Percentiles rank a stretch among this genome's conserved stretches.
Conservation (phyloP, 1,140 invertebrate genomes). For the Chrysopa pallens region DNA sequence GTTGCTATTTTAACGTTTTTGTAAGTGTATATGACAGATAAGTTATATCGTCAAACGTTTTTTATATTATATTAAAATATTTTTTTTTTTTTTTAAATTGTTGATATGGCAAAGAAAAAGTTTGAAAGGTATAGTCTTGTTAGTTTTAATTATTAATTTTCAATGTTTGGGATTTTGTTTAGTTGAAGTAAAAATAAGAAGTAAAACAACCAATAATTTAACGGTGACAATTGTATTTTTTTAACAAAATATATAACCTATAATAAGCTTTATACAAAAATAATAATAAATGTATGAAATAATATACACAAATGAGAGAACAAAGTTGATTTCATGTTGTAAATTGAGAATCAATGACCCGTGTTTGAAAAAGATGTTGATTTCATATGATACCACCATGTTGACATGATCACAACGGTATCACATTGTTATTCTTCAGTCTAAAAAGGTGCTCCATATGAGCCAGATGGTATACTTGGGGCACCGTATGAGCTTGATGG, state of each 20-base stretch:
- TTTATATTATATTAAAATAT: too few species aligned
- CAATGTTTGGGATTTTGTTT: too few species aligned
- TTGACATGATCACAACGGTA: not conserved
- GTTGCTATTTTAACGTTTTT: too few species aligned
- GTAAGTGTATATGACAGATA: too few species aligned
- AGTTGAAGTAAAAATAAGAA: too few species aligned
- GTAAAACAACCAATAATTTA: not conserved
- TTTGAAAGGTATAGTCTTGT: too few species aligned
- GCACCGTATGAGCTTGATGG: slow-evolving; percentile 10
- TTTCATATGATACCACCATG: not conserved
- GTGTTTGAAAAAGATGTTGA: not conserved
- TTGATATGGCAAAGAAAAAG: too few species aligned
- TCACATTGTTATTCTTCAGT: not conserved
- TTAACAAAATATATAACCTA: slow-evolving; percentile 20
- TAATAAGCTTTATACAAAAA: slow-evolving; percentile 25
- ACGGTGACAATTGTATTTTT: slow-evolving; percentile 28
- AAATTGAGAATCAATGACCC: slow-evolving; percentile 1
- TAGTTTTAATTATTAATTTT: too few species aligned
- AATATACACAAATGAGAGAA: slow-evolving; percentile 10
- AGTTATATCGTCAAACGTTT: too few species aligned
- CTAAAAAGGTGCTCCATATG: slow-evolving; percentile 36
- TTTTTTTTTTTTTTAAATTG: too few species aligned
- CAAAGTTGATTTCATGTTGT: slow-evolving; percentile 6
- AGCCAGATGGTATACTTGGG: slow-evolving; percentile 27
- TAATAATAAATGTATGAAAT: slow-evolving; percentile 11